phyloP scores from a whole-genome alignment of 2,113 vertebrate genomes.

The Bubo blakistoni region DNA sequence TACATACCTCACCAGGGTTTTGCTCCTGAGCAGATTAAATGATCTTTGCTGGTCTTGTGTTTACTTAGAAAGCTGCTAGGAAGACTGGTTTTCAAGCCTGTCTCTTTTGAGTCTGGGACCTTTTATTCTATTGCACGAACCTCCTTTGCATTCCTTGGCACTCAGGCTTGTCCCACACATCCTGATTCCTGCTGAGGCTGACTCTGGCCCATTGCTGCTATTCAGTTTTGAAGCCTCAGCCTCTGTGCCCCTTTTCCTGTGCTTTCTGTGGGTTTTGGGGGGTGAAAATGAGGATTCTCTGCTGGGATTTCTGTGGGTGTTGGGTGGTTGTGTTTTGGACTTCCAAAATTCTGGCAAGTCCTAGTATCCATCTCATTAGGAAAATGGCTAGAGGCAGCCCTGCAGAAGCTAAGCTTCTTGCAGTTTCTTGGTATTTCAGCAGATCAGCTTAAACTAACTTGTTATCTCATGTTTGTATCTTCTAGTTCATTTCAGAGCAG shows the following conservation, averaged over 20 bases:
- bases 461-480: neutral
- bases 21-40: neutral
- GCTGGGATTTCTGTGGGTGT: neutral
- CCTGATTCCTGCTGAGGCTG: neutral
- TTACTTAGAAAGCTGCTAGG: neutral
- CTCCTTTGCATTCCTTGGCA: neutral
- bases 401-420: neutral
- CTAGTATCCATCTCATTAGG: neutral
- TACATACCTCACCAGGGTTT: neutral
- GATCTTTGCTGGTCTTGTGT: neutral
- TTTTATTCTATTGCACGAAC: neutral
- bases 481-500: neutral
- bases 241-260: neutral
- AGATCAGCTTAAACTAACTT: neutral
- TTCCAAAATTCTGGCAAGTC: neutral
- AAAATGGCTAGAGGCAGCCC: neutral
- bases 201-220: neutral
- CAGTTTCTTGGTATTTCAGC: neutral
- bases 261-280: rapidly evolving
- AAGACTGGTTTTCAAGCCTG: neutral
- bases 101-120: neutral
- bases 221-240: neutral
- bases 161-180: rapidly evolving
- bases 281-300: neutral
- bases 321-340: neutral